These are phyloP conservation scores for Megaleporinus macrocephalus DNA, from an alignment of 2,113 vertebrate species.

Conservation along the genomic window DNA sequence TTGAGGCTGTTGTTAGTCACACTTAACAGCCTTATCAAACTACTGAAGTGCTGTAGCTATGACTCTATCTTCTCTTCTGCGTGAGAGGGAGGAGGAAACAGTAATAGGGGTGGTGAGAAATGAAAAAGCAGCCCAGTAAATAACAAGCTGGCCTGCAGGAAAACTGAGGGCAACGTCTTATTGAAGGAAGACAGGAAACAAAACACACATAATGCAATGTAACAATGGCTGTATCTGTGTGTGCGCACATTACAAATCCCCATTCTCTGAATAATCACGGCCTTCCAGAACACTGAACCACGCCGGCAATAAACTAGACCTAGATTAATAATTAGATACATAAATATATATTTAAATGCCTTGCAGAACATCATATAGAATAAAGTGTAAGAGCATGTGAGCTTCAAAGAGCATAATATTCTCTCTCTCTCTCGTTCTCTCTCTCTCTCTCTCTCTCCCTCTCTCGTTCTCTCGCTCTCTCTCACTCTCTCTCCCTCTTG, in stretches of 20 bases:
- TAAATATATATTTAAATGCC: not conserved
- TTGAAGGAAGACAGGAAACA: conserved; percentile 30
- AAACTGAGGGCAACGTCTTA: conserved; percentile 10
- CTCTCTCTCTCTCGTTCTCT: not conserved
- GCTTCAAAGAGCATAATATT: not conserved
- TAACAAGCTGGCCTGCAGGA: conserved; percentile 4
- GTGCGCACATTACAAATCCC: conserved; percentile 4
- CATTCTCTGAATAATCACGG: conserved; percentile 7
- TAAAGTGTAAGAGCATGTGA: not conserved
- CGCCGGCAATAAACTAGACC: not conserved
- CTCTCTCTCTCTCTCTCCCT: not conserved
- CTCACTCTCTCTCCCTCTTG: no score
- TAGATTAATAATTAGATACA: conserved; percentile 1
- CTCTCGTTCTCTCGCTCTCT: not conserved
- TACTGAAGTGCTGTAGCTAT: conserved; percentile 23
- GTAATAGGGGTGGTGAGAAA: not conserved
- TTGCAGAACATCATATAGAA: not conserved
- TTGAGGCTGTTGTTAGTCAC: not conserved
- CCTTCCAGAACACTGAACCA: conserved; percentile 20
- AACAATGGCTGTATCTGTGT: not conserved
- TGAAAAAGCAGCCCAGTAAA: conserved; percentile 4
- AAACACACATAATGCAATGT: conserved; percentile 7
- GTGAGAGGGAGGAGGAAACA: not conserved
- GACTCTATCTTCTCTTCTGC: not conserved
- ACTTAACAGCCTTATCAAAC: not conserved